These are phyloP conservation scores for Arbacia lixula DNA, from an alignment of 53 echinoderm and acorn worm genomes.

Conservation along the genomic window DNA sequence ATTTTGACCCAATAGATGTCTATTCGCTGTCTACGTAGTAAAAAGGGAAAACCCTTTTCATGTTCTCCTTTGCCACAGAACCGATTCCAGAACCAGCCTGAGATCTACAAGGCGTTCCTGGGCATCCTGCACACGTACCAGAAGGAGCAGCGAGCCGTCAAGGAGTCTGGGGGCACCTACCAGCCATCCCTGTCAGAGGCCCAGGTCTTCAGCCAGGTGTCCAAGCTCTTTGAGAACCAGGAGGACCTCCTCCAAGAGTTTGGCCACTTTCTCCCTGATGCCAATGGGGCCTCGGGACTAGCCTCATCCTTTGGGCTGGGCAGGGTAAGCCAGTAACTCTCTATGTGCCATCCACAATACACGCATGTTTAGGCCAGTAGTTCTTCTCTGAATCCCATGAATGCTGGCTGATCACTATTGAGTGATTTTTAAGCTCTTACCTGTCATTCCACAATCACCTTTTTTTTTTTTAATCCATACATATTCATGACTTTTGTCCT, in stretches of 20 bases:
- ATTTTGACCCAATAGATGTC: too few species aligned
- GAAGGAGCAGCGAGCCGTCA: constrained; percentile 97
- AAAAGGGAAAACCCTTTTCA: too few species aligned
- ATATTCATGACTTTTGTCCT: too few species aligned
- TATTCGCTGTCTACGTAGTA: too few species aligned
- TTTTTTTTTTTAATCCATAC: too few species aligned
- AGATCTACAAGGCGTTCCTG: constrained; percentile 98
- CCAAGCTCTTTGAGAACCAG: constrained; percentile 96
- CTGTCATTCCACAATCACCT: too few species aligned
- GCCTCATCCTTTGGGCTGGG: constrained; percentile 39
- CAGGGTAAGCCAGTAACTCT: constrained; percentile 11
- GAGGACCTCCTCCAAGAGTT: constrained; percentile 98
- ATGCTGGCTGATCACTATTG: too few species aligned
- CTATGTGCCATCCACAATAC: not conserved
- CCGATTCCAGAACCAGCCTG: constrained; percentile 99
- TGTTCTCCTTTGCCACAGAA: constrained; percentile 67
- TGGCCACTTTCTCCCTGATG: constrained; percentile 99
- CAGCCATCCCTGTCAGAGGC: constrained; percentile 95
- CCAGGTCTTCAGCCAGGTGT: constrained; percentile 97
- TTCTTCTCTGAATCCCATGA: too few species aligned
- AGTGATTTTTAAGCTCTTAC: too few species aligned
- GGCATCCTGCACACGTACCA: constrained; percentile 99
- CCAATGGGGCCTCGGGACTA: constrained; percentile 79
- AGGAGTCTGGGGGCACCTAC: constrained; percentile 94
- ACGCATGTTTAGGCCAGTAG: too few species aligned